Evolutionary conservation across 1,140 invertebrate genomes (phyloP).

Genomic region (Lethrus apterus): DNA sequence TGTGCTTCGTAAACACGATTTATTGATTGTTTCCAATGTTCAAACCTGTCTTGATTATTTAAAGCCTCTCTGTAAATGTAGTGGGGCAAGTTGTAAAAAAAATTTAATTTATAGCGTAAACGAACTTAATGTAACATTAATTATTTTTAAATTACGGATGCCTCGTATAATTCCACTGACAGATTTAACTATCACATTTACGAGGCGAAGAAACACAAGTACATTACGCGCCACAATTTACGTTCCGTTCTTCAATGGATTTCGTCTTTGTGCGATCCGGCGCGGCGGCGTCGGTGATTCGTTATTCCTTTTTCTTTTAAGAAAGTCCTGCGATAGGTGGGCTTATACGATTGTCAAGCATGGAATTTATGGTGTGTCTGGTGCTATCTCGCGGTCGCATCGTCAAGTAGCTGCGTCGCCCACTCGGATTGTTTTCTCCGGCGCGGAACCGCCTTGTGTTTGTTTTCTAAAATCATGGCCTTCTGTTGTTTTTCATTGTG

Average conservation of each 20-base stretch:
- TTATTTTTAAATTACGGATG: constrained; percentile 4
- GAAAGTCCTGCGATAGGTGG: constrained; percentile 9
- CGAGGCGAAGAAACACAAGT: background rate
- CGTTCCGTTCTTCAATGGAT: background rate
- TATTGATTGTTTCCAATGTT: no score
- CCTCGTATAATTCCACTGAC: constrained; percentile 1
- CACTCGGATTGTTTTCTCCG: constrained; percentile 13
- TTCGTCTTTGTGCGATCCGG: background rate
- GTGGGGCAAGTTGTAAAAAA: constrained; percentile 11
- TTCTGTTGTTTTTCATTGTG: constrained; percentile 14
- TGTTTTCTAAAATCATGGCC: constrained; percentile 14
- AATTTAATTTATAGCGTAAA: constrained; percentile 16
- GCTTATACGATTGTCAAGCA: constrained; percentile 10
- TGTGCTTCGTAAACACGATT: no score
- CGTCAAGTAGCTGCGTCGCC: constrained; percentile 12
- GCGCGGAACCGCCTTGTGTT: constrained; percentile 9
- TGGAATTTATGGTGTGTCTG: constrained; percentile 11
- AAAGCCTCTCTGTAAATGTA: no score
- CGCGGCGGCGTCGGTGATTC: constrained; percentile 1
- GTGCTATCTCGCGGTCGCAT: constrained; percentile 7
- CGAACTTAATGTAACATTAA: constrained; percentile 13
- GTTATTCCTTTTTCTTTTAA: constrained; percentile 3
- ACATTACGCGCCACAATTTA: background rate
- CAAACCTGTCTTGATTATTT: no score
- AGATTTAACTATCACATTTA: background rate